Conservation (phyloP, 2,113 vertebrate genomes). For the Tetrao urogallus region DNA sequence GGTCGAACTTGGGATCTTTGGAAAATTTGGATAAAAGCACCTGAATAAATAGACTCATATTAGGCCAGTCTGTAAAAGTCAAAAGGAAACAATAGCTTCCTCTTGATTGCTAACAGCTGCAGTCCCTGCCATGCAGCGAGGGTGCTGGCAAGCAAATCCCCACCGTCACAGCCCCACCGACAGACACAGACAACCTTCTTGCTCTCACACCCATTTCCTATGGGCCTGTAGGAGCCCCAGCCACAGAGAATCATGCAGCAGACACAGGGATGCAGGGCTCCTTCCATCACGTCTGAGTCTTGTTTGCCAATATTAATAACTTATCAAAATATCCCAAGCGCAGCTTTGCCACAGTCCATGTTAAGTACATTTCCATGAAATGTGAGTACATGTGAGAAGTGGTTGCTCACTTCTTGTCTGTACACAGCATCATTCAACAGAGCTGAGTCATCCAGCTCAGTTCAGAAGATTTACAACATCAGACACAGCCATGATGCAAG, state of each 20-base stretch:
- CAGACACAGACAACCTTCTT: fast-evolving
- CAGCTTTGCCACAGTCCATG: neutral
- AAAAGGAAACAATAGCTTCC: slow-evolving; percentile 61
- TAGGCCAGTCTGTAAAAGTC: slow-evolving; percentile 49
- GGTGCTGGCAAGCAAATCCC: neutral
- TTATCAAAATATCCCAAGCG: neutral
- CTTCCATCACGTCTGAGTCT: neutral
- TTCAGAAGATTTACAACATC: neutral
- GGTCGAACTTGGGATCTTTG: slow-evolving; percentile 2
- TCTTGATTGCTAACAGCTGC: slow-evolving; percentile 46
- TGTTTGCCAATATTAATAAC: neutral
- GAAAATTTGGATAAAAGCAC: slow-evolving; percentile 60
- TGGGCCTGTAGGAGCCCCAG: neutral
- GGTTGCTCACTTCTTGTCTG: neutral
- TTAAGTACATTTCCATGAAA: neutral
- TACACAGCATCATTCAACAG: neutral
- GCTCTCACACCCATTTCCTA: neutral
- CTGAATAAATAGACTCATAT: slow-evolving; percentile 57
- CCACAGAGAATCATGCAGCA: neutral
- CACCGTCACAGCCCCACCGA: fast-evolving
- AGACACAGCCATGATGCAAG: neutral
- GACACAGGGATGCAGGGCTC: neutral
- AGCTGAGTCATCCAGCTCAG: neutral
- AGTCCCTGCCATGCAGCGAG: slow-evolving; percentile 26
- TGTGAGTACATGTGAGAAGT: neutral